Percentiles rank a stretch among this genome's conserved stretches.
These are phyloP conservation scores for Alviniconcha strummeri DNA, from an alignment of 2,888 invertebrate species.

Conservation along the genomic window DNA sequence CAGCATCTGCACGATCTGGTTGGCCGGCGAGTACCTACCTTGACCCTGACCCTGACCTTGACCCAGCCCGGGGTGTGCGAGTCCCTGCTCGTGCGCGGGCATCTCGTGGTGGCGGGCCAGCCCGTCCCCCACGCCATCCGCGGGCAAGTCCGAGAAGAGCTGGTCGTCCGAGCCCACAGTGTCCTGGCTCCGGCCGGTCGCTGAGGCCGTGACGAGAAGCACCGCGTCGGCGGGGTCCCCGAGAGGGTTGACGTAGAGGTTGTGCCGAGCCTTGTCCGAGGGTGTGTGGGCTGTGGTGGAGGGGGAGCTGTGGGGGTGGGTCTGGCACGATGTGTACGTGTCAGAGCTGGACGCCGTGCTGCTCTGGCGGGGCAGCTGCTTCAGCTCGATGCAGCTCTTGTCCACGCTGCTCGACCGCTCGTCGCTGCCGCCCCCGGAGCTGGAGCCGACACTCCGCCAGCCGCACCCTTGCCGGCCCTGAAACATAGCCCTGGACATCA, in stretches of 20 bases:
- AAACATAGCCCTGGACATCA: not conserved
- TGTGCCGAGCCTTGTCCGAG: constrained; percentile 51
- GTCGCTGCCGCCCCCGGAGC: constrained; percentile 14
- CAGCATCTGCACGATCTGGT: constrained; percentile 62
- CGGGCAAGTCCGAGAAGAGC: constrained; percentile 25
- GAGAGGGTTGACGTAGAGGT: constrained; percentile 72
- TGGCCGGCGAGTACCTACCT: constrained; percentile 28
- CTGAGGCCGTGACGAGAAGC: constrained; percentile 18
- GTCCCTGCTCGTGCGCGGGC: not conserved
- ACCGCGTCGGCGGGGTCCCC: constrained; percentile 49
- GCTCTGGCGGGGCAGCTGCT: constrained; percentile 64
- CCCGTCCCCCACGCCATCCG: not conserved
- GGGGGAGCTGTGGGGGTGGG: constrained; percentile 81
- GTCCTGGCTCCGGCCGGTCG: constrained; percentile 37
- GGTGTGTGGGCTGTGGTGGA: constrained; percentile 40
- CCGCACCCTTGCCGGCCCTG: constrained; percentile 2
- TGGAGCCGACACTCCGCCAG: constrained; percentile 29
- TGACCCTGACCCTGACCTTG: constrained; percentile 18
- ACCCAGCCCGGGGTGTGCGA: not conserved
- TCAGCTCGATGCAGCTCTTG: constrained; percentile 66
- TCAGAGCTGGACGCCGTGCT: constrained; percentile 86
- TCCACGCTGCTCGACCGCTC: constrained; percentile 37
- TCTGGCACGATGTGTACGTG: constrained; percentile 97
- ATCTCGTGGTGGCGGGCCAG: not conserved
- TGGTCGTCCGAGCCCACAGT: constrained; percentile 24